Base-by-base conservation (phyloP, 1,140 invertebrate species). In the Meloidogyne hapla region DNA sequence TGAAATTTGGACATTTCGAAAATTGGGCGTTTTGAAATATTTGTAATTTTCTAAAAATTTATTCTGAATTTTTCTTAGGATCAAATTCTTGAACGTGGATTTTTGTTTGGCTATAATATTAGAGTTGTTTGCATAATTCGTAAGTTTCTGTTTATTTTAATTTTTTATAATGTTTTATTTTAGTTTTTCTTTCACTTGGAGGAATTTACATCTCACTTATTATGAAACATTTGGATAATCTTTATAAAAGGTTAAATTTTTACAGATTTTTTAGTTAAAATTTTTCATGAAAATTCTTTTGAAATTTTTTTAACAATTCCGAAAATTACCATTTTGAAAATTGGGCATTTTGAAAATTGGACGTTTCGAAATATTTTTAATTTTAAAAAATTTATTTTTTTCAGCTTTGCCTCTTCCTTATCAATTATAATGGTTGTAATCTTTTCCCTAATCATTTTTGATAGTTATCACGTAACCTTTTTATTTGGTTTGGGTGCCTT, bases 161-260 rank as follows among this genome's bases (percentile, higher is more conserved):
- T 56, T n/a, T 6, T 8, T n/a, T n/a, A n/a, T 56, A n/a, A 6
- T 6, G 9, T 67, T 40, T 42, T 23, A 76, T 28, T 81, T 72
- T 56, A 84, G 83, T 69, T 25, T 85, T 81, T 33, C 82, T 86
- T 9, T 77, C 76, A n/a, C 69, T 87, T 38, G 85, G 85, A 10
- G 85, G 85, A 62, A 83, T 86, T 63, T 86, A 87, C 79, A 86
- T 86, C 69, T 86, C 83, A 18, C 74, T 86, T 42, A 82, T 86
- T 13, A 86, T 86, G 86, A 87, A 87, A 61, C 77, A 86, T 74
- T 71, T 86, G 66, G 85, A 86, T 75, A 86, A 86, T 70, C 80
- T 86, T 25, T 81, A 87, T 77, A 86, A 86, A 72, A 77, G 71
- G 71, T 73, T 38, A 48, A 48, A 5, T 13, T 40, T 28, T 42